Evolutionary conservation across 2,113 vertebrate species (phyloP), one percentile per base, ranked within the genome.

Genomic region (Corapipo altera): DNA sequence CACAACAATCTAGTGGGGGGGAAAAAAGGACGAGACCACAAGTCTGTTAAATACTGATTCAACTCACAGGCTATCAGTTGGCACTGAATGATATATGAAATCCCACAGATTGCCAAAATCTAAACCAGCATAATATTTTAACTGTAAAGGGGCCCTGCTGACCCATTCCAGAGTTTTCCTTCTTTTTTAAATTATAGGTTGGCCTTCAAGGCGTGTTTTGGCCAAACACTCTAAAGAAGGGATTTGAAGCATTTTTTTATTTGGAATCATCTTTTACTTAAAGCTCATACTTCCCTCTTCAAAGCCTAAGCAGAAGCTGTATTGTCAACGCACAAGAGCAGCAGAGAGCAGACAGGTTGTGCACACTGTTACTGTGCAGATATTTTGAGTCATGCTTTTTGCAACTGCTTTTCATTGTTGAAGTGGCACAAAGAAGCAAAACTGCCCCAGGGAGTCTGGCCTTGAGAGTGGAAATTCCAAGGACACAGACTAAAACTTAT

Each of bases 151-250:
- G 79, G 64, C 76, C 55, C 80, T 73, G 41, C 10, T 94, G 94
- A 95, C 88, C 85, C 37, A 57, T 94, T 96, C 64, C 74, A 85
- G 62, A 65, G 26, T 85, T 96, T 92, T 79, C 33, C 66, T 89
- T 95, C 85, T 75, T 96, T 95, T 97, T 96, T 73, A 89, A 96
- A 96, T 96, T 95, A 95, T 89, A 97, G 67, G 32, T 88, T 96
- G 54, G 88, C 77, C 64, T 93, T 67, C 74, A 59, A 89, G 73
- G 52, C 21, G 0, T 92, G 88, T 54, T 96, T 96, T 97, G 92
- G 91, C 88, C 74, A 94, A 85, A 30, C 13, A 83, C 80, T 91
- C n/a, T 73, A 81, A 79, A 88, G 54, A 91, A 70, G 30, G 8
- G 44, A 73, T 97, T 97, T 86, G 66, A 89, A 95, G 22, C 2